Evolutionary conservation across 2,113 vertebrate genomes (phyloP), one percentile per base, ranked within the genome.

Genomic region (Peromyscus californicus): DNA sequence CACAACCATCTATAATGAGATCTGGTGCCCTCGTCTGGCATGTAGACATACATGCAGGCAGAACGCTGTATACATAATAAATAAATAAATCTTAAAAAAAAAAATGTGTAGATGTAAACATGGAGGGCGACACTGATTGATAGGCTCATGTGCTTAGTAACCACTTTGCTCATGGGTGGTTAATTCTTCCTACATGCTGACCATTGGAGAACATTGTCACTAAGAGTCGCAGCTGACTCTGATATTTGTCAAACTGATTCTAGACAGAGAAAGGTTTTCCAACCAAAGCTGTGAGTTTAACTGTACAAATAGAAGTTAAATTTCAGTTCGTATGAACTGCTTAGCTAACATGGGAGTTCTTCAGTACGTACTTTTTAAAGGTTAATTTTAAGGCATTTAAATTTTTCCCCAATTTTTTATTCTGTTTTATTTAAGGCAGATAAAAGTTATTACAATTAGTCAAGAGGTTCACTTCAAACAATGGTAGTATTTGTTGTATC

Each of bases 401-500:
- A 69, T n/a, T 72, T 84, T 54, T 89, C 36, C 42, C 2, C n/a
- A 75, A 93, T 97, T 85, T 54, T 88, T 72, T 45, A 78, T 6
- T 51, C 80, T n/a, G 95, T 92, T 92, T 96, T 92, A 97, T 92
- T 96, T 92, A 97, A 93, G 90, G 22, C 45, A 96, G 93, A 39
- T 86, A 76, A 86, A 75, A 87, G 21, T 92, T 82, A 86, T 48
- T 84, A 83, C 75, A 96, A 72, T 93, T 94, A 90, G 91, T 93
- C 95, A 93, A 80, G 67, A 96, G 85, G 42, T 42, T 94, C 79
- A 78, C 10, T 85, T 83, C 39, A 92, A 95, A 54, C 88, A 90
- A 61, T 96, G 94, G 96, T 88, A 86, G 16, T 97, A 72, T 93
- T 97, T 98, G 95, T 94, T 48, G 0, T 96, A 85, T 89, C 93